phyloP scores from a whole-genome alignment of 2,113 vertebrate genomes.

The Zonotrichia leucophrys region DNA sequence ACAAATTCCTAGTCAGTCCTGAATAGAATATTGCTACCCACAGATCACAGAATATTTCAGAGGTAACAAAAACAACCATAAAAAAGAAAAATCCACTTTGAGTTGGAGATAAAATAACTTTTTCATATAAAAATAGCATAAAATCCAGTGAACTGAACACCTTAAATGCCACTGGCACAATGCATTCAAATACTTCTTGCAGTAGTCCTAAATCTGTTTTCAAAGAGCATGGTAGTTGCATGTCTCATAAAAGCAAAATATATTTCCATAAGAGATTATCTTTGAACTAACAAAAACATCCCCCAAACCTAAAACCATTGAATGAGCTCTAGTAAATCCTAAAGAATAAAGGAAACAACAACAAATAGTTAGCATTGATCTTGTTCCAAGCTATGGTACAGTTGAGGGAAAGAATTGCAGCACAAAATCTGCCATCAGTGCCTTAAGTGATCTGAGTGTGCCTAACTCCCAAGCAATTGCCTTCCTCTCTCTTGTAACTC shows the following conservation, averaged over 20 bases:
- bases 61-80: not conserved
- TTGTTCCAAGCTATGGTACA: not conserved
- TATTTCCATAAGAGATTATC: not conserved
- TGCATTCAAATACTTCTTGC: not conserved
- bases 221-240: not conserved
- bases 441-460: not conserved
- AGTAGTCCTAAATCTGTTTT: not conserved
- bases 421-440: not conserved
- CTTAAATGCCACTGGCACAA: not conserved
- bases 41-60: not conserved
- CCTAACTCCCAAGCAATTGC: not conserved
- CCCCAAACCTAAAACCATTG: not conserved
- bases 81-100: not conserved
- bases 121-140: not conserved
- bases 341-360: not conserved
- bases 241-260: not conserved
- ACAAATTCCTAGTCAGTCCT: not conserved
- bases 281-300: not conserved
- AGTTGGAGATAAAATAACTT: not conserved
- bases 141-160: conserved; percentile 5
- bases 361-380: not conserved
- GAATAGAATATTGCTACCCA: not conserved
- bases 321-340: not conserved
- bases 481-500: not conserved
- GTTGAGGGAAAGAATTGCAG: not conserved